Base-by-base conservation (phyloP, 2,888 invertebrate genomes). In the Loripinus fragilis region DNA sequence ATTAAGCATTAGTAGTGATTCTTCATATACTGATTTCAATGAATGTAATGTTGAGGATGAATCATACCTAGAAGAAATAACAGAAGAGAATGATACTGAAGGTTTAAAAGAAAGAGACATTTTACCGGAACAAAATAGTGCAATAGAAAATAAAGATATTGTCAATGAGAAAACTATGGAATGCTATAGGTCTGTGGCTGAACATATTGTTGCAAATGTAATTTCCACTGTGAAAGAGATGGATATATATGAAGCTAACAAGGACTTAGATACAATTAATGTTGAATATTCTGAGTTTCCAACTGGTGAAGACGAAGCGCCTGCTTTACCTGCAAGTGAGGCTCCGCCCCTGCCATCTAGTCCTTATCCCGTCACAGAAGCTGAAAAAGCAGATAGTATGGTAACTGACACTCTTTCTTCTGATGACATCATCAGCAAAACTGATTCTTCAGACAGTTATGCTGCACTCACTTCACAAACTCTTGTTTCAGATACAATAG, bases 21-120 rank as follows among this genome's bases (percentile, higher is more conserved):
- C 80, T 28, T 83, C 83, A 45, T 81, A 83, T 72, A 76, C 67
- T 55, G 83, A 83, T 3, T 83, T 83, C 52, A 78, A 68, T 68
- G 80, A 83, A 52, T 83, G 83, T 81, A 70, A 79, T 79, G 83
- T 83, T 35, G 80, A 80, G 71, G 78, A 81, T 74, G 80, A 76
- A n/a, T 75, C 77, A 15, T 65, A 77, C 60, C 78, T 76, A n/a
- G 77, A 76, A 65, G 70, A 84, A 33, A 81, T 81, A 35, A 65
- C 25, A 12, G 81, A 81, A 78, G 81, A 79, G 60, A 77, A 80
- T 52, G 80, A 83, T 72, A 30, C 52, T 5, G 69, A 74, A 38
- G 50, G 12, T n/a, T 42, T 52, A 28, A 69, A 64, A 52, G 35
- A 50, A 72, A 71, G 71, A 45, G 48, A 68, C 15, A 41, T 20